Conservation (phyloP, 2,797 vertebrate genomes). For the Loris lydekkerianus region DNA sequence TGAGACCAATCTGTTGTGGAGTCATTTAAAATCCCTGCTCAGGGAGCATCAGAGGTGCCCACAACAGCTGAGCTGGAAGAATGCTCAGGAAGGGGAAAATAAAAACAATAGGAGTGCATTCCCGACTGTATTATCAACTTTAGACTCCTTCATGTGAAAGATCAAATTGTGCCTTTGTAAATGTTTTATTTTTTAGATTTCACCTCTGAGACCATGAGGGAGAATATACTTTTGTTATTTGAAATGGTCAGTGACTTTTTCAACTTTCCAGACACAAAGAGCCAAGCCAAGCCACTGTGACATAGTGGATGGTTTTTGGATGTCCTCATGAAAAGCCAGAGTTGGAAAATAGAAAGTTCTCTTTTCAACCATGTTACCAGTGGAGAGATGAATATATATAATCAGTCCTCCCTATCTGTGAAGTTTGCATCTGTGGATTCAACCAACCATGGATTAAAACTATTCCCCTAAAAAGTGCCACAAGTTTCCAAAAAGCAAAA, state of each 20-base stretch:
- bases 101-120: conserved; percentile 72
- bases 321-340: conserved; percentile 44
- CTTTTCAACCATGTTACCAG: conserved; percentile 6
- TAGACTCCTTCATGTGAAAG: conserved; percentile 69
- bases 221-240: conserved; percentile 67
- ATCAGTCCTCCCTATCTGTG: not conserved
- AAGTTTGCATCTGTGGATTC: not conserved
- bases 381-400: not conserved
- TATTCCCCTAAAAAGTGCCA: not conserved
- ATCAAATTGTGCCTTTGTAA: conserved; percentile 72
- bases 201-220: conserved; percentile 60
- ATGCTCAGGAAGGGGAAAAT: conserved; percentile 72
- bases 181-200: conserved; percentile 75
- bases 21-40: conserved; percentile 73
- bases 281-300: conserved; percentile 57
- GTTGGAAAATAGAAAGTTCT: conserved; percentile 40
- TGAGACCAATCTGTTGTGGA: conserved; percentile 67
- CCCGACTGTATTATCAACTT: conserved; percentile 59
- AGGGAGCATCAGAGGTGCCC: conserved; percentile 33
- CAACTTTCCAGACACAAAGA: conserved; percentile 65
- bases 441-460: not conserved
- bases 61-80: conserved; percentile 66
- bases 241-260: conserved; percentile 65
- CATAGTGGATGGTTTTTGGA: not conserved
- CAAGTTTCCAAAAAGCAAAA: not conserved